Conservation (phyloP, 2,797 vertebrate genomes). For the Petrocephalus sullivani region DNA sequence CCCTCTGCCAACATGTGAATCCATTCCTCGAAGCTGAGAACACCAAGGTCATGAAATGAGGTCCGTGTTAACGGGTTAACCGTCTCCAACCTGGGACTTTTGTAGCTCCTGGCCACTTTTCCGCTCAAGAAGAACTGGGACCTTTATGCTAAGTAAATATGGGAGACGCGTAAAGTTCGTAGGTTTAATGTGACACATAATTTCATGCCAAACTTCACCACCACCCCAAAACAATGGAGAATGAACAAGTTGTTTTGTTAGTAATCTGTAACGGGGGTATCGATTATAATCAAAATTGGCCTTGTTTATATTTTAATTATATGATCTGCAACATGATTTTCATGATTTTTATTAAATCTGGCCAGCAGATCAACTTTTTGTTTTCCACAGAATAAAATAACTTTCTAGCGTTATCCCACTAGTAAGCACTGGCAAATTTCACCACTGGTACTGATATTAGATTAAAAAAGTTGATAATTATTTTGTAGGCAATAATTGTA, state of each 20-base stretch:
- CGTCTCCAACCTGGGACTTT: not conserved
- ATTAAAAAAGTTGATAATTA: not conserved
- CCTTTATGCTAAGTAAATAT: not conserved
- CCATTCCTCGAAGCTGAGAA: not conserved
- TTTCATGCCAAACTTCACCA: not conserved
- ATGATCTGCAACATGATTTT: not conserved
- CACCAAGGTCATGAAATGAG: not conserved
- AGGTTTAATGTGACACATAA: not conserved
- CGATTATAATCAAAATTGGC: not conserved
- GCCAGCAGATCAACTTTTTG: not conserved
- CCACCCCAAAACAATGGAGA: not conserved
- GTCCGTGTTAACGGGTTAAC: not conserved
- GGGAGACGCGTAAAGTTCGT: not conserved
- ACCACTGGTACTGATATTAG: too few relatives aligned
- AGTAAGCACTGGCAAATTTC: not conserved
- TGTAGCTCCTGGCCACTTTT: not conserved
- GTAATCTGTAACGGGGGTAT: not conserved
- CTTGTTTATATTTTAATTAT: not conserved
- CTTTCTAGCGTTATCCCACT: not conserved
- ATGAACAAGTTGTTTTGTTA: not conserved
- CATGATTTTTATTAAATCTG: not conserved
- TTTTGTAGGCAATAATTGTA: not conserved
- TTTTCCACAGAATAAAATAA: not conserved
- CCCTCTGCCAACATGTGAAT: not conserved
- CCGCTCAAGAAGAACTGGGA: not conserved